phyloP scores from a whole-genome alignment of 2,113 vertebrate species.

The Notarius lentiginosus region DNA sequence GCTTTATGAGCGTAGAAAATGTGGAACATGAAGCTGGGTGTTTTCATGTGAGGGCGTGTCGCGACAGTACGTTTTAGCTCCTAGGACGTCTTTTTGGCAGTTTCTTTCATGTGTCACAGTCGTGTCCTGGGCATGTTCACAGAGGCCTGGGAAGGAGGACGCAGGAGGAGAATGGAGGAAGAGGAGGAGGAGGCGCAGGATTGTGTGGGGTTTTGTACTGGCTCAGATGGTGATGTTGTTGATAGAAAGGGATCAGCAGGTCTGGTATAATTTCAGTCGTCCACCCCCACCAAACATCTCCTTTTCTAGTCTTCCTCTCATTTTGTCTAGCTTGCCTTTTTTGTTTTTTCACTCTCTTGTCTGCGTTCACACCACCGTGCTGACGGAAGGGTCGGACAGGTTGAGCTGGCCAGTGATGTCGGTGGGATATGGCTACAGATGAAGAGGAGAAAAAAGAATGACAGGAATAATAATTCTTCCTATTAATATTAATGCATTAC shows the following conservation, averaged over 20 bases:
- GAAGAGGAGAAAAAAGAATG: constrained; percentile 56
- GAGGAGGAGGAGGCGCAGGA: neutral
- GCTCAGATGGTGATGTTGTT: constrained; percentile 23
- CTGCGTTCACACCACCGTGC: constrained; percentile 90
- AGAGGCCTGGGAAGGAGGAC: constrained; percentile 6
- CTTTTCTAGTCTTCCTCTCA: constrained; percentile 28
- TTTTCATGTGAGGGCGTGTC: neutral
- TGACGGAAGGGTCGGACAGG: constrained; percentile 98
- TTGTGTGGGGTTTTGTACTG: constrained; percentile 24
- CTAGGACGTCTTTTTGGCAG: neutral
- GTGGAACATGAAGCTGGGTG: neutral
- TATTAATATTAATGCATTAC: neutral
- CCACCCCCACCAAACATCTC: constrained; percentile 31
- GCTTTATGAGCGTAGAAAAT: neutral
- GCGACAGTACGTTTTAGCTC: neutral
- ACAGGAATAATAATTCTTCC: constrained; percentile 29
- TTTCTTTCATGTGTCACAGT: constrained; percentile 22
- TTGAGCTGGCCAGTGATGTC: constrained; percentile 98
- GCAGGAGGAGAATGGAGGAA: neutral
- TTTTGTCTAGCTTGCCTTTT: constrained; percentile 54
- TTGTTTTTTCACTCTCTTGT: constrained; percentile 2
- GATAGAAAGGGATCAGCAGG: constrained; percentile 36
- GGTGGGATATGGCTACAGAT: constrained; percentile 90
- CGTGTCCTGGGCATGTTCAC: constrained; percentile 14
- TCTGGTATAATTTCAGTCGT: constrained; percentile 44